Conservation (phyloP, 2,797 vertebrate genomes). For the Danio albolineatus region DNA sequence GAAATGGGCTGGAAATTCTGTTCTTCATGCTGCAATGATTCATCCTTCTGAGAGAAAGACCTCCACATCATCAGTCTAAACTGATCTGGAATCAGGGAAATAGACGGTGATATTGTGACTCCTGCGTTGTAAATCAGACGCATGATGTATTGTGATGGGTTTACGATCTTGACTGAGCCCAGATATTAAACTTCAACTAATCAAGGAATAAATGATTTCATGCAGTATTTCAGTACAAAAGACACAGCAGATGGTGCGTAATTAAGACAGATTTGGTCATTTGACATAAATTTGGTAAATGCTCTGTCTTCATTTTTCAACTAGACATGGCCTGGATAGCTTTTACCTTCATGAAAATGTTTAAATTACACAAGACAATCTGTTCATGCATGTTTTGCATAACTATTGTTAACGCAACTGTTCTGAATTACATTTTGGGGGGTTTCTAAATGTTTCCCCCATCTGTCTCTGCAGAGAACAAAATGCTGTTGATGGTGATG, state of each 20-base stretch:
- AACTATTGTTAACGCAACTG: not conserved
- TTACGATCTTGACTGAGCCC: not conserved
- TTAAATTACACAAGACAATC: not conserved
- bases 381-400: not conserved
- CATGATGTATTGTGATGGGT: not conserved
- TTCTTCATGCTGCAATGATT: constrained; percentile 86
- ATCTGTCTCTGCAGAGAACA: constrained; percentile 62
- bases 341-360: not conserved
- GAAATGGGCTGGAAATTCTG: constrained; percentile 86
- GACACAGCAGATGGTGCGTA: not conserved
- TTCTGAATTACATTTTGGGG: not conserved
- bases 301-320: not conserved
- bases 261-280: constrained; percentile 26
- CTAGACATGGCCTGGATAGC: not conserved
- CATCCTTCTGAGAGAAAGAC: constrained; percentile 83
- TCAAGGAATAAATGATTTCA: not conserved
- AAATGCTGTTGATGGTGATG: too few relatives aligned
- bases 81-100: constrained; percentile 31
- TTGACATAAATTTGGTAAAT: not conserved
- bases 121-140: not conserved
- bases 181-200: not conserved
- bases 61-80: constrained; percentile 69
- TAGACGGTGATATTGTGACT: constrained; percentile 4
- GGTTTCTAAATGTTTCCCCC: constrained; percentile 18
- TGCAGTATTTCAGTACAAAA: constrained; percentile 3